phyloP scores from a whole-genome alignment of 2,797 vertebrate species.

The Argyrosomus regius region DNA sequence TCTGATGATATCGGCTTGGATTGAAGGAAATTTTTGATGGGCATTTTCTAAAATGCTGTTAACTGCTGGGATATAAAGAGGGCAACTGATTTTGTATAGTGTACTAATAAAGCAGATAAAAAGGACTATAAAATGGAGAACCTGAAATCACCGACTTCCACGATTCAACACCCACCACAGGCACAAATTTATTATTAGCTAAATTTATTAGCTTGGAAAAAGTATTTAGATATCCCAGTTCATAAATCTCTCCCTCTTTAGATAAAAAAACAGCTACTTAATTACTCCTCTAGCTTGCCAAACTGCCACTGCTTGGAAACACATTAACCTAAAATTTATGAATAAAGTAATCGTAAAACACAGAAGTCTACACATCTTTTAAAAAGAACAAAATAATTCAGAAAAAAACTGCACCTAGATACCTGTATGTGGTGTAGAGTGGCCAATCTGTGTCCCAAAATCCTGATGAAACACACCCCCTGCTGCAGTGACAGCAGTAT shows the following conservation, averaged over 20 bases:
- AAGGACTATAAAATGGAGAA: background rate
- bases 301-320: background rate
- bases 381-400: background rate
- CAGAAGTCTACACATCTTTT: background rate
- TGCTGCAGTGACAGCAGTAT: background rate
- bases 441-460: conserved; percentile 13
- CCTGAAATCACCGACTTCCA: background rate
- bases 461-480: conserved; percentile 22
- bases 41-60: background rate
- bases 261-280: background rate
- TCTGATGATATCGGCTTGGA: background rate
- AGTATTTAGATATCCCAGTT: background rate
- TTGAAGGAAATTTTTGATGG: background rate
- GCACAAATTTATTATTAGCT: background rate
- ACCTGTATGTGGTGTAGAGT: conserved; percentile 50
- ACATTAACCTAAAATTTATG: background rate
- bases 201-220: background rate
- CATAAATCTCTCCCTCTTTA: background rate
- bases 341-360: background rate
- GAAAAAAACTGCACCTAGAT: background rate
- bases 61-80: background rate
- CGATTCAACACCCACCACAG: background rate
- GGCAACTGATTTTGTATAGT: background rate
- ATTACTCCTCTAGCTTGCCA: background rate
- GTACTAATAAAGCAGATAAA: background rate